A percentile compares a stretch with the other conserved stretches of the same genome.
Conservation (phyloP, 2,888 invertebrate species). For the Chirona hameri region DNA sequence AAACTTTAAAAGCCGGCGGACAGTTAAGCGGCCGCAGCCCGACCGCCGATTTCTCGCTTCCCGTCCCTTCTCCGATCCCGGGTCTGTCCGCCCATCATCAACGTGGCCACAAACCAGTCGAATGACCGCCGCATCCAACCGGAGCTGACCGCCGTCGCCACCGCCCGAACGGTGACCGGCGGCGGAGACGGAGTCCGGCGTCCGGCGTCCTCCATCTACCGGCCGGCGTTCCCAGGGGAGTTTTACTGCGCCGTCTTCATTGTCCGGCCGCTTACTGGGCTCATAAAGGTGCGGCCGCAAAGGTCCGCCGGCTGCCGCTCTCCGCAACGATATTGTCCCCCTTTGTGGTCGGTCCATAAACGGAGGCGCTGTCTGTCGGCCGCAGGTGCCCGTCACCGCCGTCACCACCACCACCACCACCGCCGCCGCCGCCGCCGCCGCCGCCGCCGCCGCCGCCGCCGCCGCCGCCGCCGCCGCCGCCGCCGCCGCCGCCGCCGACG, state of each 20-base stretch:
- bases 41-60: background rate
- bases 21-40: background rate
- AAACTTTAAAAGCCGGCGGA: constrained; percentile 4
- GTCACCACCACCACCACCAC: background rate
- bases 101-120: no score
- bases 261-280: background rate
- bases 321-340: background rate
- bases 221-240: background rate
- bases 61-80: background rate
- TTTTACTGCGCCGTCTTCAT: constrained; percentile 1
- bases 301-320: background rate
- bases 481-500: no score
- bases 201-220: background rate
- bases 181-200: background rate
- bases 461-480: background rate
- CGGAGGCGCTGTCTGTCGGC: background rate
- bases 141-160: background rate
- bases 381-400: background rate
- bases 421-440: no score
- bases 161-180: no score
- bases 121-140: background rate
- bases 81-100: background rate
- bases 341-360: constrained; percentile 22
- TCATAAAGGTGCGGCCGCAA: background rate
- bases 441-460: background rate